phyloP scores from a whole-genome alignment of 2,797 vertebrate species.

The Platyrinchus mystaceus region DNA sequence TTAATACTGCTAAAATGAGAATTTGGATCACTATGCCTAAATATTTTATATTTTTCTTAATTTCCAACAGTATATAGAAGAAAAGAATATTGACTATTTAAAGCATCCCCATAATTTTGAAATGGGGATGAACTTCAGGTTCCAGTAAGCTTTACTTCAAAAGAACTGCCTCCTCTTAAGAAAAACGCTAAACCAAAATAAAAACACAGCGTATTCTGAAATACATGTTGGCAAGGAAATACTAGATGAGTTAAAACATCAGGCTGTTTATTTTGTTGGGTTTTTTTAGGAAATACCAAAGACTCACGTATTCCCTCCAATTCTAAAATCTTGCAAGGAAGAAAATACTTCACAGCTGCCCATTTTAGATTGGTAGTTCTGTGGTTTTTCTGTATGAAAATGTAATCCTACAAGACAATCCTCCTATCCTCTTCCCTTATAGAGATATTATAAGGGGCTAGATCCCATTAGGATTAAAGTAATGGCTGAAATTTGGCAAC shows the following conservation, averaged over 20 bases:
- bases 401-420: not conserved
- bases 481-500: not conserved
- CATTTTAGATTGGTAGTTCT: not conserved
- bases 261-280: not conserved
- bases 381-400: not conserved
- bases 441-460: not conserved
- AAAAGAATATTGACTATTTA: not conserved
- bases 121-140: not conserved
- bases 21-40: not conserved
- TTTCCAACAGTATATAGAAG: not conserved
- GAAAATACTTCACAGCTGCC: not conserved
- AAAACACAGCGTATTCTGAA: not conserved
- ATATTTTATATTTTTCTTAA: not conserved
- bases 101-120: not conserved
- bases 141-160: not conserved
- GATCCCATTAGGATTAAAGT: not conserved
- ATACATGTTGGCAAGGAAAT: not conserved
- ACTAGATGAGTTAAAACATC: not conserved
- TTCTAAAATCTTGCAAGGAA: not conserved
- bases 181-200: not conserved
- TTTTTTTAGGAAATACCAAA: not conserved
- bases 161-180: not conserved
- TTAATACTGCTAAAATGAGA: not conserved
- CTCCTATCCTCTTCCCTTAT: not conserved
- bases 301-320: not conserved